phyloP scores from a whole-genome alignment of 1,140 invertebrate species.

The Aphis craccivora region DNA sequence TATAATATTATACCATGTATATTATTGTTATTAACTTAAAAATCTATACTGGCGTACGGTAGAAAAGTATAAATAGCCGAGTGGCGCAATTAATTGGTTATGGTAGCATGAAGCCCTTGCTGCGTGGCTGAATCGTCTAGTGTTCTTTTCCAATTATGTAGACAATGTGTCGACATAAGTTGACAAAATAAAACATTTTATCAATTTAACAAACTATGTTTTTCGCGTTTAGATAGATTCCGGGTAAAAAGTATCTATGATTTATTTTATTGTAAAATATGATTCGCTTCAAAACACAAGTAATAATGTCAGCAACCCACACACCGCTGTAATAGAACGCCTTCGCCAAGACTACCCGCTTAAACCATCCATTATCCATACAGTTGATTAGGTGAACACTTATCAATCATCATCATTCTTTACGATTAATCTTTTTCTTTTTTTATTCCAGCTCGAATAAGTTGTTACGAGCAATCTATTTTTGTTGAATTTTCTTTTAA shows the following conservation, averaged over 20 bases:
- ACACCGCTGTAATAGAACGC: background rate
- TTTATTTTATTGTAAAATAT: slow-evolving; percentile 11
- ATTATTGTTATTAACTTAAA: background rate
- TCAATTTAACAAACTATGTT: background rate
- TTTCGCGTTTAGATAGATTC: background rate
- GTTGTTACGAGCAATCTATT: too few species aligned
- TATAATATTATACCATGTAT: background rate
- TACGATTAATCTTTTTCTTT: too few species aligned
- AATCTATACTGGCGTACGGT: background rate
- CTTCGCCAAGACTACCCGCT: background rate
- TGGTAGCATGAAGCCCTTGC: background rate
- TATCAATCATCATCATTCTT: background rate
- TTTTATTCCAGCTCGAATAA: too few species aligned
- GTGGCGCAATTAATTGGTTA: background rate
- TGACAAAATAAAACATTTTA: background rate
- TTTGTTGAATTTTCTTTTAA: too few species aligned
- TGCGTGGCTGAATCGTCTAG: too few species aligned
- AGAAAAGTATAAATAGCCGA: background rate
- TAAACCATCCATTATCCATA: background rate
- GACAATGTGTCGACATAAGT: background rate
- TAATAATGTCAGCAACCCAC: background rate
- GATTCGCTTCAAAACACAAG: background rate
- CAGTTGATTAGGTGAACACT: background rate
- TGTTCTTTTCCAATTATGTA: background rate
- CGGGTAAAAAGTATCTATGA: background rate